Percentiles rank a stretch among this genome's conserved stretches.
These are phyloP conservation scores for Drosophila tristis DNA, from an alignment of 1,140 invertebrate genomes.

Conservation along the genomic window DNA sequence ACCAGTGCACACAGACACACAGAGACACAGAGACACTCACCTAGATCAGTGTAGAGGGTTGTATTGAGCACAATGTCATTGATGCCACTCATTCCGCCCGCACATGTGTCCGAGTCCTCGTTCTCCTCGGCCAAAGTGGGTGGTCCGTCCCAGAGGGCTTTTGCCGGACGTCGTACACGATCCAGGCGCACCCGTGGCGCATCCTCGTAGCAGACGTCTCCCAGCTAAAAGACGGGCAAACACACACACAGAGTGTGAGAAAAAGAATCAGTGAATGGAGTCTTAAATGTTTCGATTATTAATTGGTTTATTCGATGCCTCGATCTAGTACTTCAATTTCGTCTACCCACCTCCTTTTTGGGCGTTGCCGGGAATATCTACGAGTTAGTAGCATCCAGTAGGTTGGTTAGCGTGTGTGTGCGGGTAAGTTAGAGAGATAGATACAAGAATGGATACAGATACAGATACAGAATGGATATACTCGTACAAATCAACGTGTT, in stretches of 20 bases:
- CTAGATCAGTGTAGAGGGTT: conserved; percentile 81
- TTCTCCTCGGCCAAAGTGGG: conserved; percentile 82
- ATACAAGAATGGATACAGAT: not conserved
- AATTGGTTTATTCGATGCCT: not conserved
- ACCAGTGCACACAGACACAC: conserved; percentile 6
- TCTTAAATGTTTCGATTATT: not conserved
- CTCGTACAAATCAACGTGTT: too few relatives aligned
- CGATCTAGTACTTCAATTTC: not conserved
- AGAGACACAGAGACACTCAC: conserved; percentile 51
- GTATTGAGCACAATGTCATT: conserved; percentile 80
- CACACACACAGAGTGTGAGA: not conserved
- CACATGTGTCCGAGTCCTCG: conserved; percentile 77
- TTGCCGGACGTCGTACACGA: conserved; percentile 74
- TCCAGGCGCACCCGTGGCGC: conserved; percentile 81
- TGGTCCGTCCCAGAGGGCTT: conserved; percentile 80
- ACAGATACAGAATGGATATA: not conserved
- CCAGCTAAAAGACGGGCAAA: conserved; percentile 46
- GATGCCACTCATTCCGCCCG: conserved; percentile 64
- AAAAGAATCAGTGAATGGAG: not conserved
- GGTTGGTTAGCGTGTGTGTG: conserved; percentile 6
- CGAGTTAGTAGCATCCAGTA: conserved; percentile 52
- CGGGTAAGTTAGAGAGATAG: not conserved
- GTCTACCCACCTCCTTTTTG: conserved; percentile 77
- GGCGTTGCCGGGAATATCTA: conserved; percentile 84
- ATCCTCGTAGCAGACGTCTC: conserved; percentile 82